Base-by-base conservation (phyloP, 2,888 invertebrate genomes). In the Agonopterix alstromeriana region DNA sequence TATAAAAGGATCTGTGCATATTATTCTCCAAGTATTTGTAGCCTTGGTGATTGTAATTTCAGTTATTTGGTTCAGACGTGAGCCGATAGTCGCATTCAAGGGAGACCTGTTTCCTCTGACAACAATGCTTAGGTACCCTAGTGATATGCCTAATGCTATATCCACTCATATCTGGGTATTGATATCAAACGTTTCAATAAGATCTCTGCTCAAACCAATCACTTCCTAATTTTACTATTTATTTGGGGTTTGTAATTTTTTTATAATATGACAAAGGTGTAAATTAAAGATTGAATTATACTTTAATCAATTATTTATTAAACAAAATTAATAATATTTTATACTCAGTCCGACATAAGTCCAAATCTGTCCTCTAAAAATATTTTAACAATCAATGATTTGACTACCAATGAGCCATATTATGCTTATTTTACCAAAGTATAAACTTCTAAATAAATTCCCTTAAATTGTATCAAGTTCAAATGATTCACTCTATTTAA, bases 301-400 rank as follows among this genome's bases (percentile, higher is more conserved):
- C n/a, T 43, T 51, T 50, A 59, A 58, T 58, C 47, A 11, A 38
- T 57, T 79, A 80, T 81, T 83, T 63, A 76, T 74, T 82, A 79
- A 84, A 80, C 81, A 82, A 72, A 80, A 73, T 68, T 72, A 63
- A 76, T 79, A 81, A 73, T 82, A 80, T 77, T 78, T 77, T 79
- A 82, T 81, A 82, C 79, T 87, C 86, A 86, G 87, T 87, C 85
- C 76, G 77, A 82, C 78, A 74, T 64, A 66, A 58, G 63, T 71
- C 63, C 66, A 66, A 70, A 65, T 77, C 73, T 77, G 74, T 77
- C 70, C 74, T 76, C 71, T 75, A 77, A 75, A 78, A 73, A 75
- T 75, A 77, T 68, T 66, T 63, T 70, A 73, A 70, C 70, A 69
- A 71, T 63, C 42, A 65, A 69, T 72, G 65, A 59, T 61, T 61